A percentile compares a stretch with the other conserved stretches of the same genome.
Evolutionary conservation across 2,113 vertebrate genomes (phyloP).

Genomic region (Haplochromis burtoni): DNA sequence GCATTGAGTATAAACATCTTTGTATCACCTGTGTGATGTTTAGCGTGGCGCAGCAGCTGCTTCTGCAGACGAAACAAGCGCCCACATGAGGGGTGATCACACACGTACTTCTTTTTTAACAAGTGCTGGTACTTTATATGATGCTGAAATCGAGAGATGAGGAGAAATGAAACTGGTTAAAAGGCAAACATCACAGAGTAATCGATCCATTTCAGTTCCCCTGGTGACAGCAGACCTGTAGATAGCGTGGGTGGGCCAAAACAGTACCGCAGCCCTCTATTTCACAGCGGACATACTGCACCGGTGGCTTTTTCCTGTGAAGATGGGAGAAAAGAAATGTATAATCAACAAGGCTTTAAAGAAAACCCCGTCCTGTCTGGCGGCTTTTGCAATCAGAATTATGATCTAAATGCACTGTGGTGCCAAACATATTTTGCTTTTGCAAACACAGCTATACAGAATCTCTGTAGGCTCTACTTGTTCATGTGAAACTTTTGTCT

Average conservation of each 20-base stretch:
- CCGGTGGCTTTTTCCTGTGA: conserved; percentile 59
- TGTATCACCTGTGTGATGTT: conserved; percentile 83
- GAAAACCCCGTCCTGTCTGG: background rate
- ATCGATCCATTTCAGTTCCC: background rate
- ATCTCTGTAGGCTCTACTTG: background rate
- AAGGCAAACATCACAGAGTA: background rate
- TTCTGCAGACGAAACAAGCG: conserved; percentile 74
- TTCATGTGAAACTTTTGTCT: background rate
- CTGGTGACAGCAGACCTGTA: conserved; percentile 74
- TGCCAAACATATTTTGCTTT: background rate
- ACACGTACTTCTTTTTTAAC: conserved; percentile 90
- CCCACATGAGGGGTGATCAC: conserved; percentile 85
- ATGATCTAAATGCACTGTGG: background rate
- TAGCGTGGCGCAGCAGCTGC: conserved; percentile 85
- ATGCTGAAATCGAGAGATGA: conserved; percentile 67
- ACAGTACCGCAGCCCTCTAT: conserved; percentile 90
- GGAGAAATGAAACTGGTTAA: background rate
- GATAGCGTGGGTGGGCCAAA: conserved; percentile 83
- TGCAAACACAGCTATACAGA: background rate
- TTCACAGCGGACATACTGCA: conserved; percentile 89
- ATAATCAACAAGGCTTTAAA: background rate
- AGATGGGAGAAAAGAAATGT: background rate
- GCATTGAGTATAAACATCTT: background rate
- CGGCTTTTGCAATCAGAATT: background rate
- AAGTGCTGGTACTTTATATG: conserved; percentile 93